Percentiles rank a stretch among this genome's conserved stretches.
Evolutionary conservation across 2,113 vertebrate species (phyloP).

Genomic region (Gila orcuttii): DNA sequence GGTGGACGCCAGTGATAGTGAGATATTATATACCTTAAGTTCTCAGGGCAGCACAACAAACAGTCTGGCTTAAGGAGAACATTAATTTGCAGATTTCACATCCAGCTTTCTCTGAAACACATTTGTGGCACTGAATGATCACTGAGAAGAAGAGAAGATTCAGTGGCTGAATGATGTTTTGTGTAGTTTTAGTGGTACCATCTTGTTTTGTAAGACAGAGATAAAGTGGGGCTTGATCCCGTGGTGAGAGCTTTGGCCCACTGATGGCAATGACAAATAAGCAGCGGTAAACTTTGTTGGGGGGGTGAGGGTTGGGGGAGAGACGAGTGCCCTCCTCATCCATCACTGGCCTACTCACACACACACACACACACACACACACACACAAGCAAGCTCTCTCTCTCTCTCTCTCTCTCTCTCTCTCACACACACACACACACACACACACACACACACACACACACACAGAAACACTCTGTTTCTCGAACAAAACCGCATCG

Average conservation of each 20-base stretch:
- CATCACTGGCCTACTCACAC: slow-evolving; percentile 79
- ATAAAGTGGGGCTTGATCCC: slow-evolving; percentile 76
- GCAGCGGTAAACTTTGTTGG: slow-evolving; percentile 78
- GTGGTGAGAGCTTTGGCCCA: slow-evolving; percentile 80
- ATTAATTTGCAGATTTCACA: slow-evolving; percentile 8
- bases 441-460: neutral
- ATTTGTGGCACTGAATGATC: neutral
- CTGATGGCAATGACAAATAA: slow-evolving; percentile 85
- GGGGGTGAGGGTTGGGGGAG: slow-evolving; percentile 67
- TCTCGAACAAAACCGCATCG: slow-evolving; percentile 45
- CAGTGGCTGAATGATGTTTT: slow-evolving; percentile 29
- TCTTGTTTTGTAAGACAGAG: slow-evolving; percentile 85
- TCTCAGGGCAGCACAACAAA: slow-evolving; percentile 5
- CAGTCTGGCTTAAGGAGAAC: neutral
- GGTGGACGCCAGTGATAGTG: neutral
- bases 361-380: too few relatives aligned
- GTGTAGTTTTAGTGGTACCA: slow-evolving; percentile 71
- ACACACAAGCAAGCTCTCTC: neutral
- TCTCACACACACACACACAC: neutral
- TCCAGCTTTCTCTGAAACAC: neutral
- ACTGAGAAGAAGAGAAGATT: neutral
- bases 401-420: neutral
- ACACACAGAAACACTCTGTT: neutral
- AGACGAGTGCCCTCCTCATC: slow-evolving; percentile 81
- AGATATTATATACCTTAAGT: neutral